These are phyloP conservation scores for Acanthurus leucopareius DNA, from an alignment of 2,797 vertebrate genomes.

Conservation along the genomic window DNA sequence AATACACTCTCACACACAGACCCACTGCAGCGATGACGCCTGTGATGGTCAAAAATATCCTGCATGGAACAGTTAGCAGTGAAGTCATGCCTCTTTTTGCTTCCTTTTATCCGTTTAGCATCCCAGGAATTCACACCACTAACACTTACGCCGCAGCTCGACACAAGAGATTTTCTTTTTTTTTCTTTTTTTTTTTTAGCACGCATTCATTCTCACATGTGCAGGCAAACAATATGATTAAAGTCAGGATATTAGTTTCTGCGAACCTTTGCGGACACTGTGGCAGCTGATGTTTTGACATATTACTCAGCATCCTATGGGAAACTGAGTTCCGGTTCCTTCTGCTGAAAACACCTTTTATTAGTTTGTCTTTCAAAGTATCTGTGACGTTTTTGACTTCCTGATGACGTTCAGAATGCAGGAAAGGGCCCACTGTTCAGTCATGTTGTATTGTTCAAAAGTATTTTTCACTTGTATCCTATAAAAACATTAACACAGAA, in stretches of 20 bases:
- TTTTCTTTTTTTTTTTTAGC: constrained; percentile 29
- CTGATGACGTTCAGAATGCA: constrained; percentile 43
- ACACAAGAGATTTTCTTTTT: constrained; percentile 24
- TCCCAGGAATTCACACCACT: constrained; percentile 38
- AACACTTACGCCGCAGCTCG: not conserved
- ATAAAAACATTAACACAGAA: constrained; percentile 21
- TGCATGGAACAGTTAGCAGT: constrained; percentile 47
- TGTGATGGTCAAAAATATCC: constrained; percentile 71
- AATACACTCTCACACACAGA: constrained; percentile 65
- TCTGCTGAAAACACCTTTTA: constrained; percentile 37
- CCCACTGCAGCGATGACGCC: constrained; percentile 76
- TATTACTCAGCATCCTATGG: constrained; percentile 54
- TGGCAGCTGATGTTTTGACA: constrained; percentile 17
- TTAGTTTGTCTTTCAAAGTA: constrained; percentile 32
- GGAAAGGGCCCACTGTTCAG: constrained; percentile 27
- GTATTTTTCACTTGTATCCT: constrained; percentile 34
- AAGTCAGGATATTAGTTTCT: constrained; percentile 1
- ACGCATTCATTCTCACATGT: not conserved
- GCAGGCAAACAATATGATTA: not conserved
- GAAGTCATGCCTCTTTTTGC: constrained; percentile 54
- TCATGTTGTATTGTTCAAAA: constrained; percentile 30
- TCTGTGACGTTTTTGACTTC: constrained; percentile 51
- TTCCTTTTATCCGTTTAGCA: constrained; percentile 36
- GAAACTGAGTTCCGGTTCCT: constrained; percentile 12
- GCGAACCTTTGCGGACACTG: not conserved